Base-by-base conservation (phyloP, 2,113 vertebrate species). In the Megatriorchis doriae region DNA sequence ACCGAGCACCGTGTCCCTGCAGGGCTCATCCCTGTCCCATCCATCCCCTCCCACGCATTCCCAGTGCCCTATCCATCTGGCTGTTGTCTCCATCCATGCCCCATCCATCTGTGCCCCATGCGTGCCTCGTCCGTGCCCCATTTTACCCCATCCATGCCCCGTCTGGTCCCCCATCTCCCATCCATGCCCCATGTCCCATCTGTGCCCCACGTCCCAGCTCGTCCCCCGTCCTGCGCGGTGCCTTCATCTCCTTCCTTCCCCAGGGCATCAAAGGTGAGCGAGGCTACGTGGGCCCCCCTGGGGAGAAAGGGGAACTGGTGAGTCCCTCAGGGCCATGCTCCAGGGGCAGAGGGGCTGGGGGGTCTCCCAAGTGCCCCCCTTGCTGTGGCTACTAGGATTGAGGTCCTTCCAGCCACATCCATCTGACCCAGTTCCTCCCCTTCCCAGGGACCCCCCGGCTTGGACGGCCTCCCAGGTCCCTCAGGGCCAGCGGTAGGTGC, bases 241-340 rank as follows among this genome's bases (percentile, higher is more conserved):
- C 45, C 74, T 48, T 81, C 78, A 83, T 36, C 83, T 34, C 53
- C 36, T 83, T 11, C 59, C 78, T 80, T 45, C 62, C 62, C 82
- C 97, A 99, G 99, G 99, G 99, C 79, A 97, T 97, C 95, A 99
- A 99, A 96, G 99, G 99, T 2, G 99, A 99, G 55, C 98, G 99
- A 25, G 99, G 99, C 38, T 98, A 96, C 36, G 16, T 94, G 8
- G 99, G 99, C 29, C 95, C 95, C 20, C n/a, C 82, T 0, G 99
- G 99, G 19, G 98, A 98, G 93, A 99, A 99, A 94, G 99, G 99
- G 93, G 99, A 99, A 94, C 98, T 98, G 78, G 99, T 99, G 98
- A 99, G 99, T 92, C 29, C 9, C 53, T 15, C 0, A 0, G 38
- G 27, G 4, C 42, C 1, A 2, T 9, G 5, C 16, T 16, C 26